A percentile compares a stretch with the other conserved stretches of the same genome.
phyloP scores from a whole-genome alignment of 1,140 invertebrate genomes.

The Trachelipus rathkii region DNA sequence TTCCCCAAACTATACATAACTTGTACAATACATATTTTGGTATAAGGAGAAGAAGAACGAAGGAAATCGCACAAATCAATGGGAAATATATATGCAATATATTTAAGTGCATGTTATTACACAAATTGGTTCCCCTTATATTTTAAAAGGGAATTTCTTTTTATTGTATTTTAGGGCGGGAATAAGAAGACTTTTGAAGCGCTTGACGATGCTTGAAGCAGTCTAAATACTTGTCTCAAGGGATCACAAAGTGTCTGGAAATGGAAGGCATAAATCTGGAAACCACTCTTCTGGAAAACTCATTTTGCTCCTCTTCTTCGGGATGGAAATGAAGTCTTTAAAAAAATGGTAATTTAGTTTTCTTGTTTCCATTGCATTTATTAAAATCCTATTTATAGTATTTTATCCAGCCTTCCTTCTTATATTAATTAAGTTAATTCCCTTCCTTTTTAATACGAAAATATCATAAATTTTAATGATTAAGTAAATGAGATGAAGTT shows the following conservation, averaged over 20 bases:
- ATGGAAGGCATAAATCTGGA: constrained; percentile 8
- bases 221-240: neutral
- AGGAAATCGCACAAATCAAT: neutral
- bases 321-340: constrained; percentile 1
- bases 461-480: constrained; percentile 14
- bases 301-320: constrained; percentile 1
- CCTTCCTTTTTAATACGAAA: neutral
- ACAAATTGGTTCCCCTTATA: constrained; percentile 6
- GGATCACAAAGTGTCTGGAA: constrained; percentile 9
- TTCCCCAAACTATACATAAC: no score
- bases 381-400: constrained; percentile 6
- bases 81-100: constrained; percentile 8
- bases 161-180: constrained; percentile 2
- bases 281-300: constrained; percentile 7
- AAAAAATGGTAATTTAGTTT: neutral
- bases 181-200: constrained; percentile 9
- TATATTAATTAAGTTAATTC: constrained; percentile 8
- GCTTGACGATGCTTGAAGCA: constrained; percentile 11
- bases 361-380: constrained; percentile 1
- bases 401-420: constrained; percentile 4
- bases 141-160: neutral
- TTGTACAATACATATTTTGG: no score
- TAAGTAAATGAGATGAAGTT: constrained; percentile 13
- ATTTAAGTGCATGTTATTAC: neutral
- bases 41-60: no score